Evolutionary conservation across 2,113 vertebrate genomes (phyloP).

Genomic region (Pongo pygmaeus): DNA sequence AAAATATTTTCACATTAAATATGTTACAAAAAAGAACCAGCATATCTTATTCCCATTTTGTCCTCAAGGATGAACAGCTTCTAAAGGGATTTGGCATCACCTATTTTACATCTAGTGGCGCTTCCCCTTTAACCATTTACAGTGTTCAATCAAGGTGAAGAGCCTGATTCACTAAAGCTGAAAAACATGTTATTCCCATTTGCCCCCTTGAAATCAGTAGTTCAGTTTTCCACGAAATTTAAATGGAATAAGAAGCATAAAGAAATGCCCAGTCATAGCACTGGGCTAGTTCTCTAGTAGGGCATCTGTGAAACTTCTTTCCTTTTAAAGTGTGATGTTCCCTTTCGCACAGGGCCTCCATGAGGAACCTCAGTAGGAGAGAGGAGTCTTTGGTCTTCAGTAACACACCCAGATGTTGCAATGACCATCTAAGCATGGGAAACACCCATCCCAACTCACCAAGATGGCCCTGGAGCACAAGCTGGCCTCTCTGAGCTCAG

Average conservation of each 20-base stretch:
- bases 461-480: background rate
- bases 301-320: background rate
- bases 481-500: background rate
- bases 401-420: background rate
- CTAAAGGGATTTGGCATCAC: background rate
- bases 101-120: background rate
- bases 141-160: background rate
- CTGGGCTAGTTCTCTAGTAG: background rate
- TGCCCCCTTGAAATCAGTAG: background rate
- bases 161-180: background rate
- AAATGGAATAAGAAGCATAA: background rate
- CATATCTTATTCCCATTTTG: background rate
- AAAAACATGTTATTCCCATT: background rate
- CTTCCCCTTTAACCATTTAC: background rate
- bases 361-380: background rate
- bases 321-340: background rate
- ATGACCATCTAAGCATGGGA: background rate
- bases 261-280: background rate
- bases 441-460: background rate
- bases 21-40: background rate
- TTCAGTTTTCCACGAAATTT: background rate
- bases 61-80: background rate
- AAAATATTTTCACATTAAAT: conserved; percentile 11
- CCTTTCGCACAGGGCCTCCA: background rate
- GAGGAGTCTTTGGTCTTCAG: background rate